A percentile compares a stretch with the other conserved stretches of the same genome.
Conservation (phyloP, 2,113 vertebrate genomes). For the Rousettus leschenaultii region DNA sequence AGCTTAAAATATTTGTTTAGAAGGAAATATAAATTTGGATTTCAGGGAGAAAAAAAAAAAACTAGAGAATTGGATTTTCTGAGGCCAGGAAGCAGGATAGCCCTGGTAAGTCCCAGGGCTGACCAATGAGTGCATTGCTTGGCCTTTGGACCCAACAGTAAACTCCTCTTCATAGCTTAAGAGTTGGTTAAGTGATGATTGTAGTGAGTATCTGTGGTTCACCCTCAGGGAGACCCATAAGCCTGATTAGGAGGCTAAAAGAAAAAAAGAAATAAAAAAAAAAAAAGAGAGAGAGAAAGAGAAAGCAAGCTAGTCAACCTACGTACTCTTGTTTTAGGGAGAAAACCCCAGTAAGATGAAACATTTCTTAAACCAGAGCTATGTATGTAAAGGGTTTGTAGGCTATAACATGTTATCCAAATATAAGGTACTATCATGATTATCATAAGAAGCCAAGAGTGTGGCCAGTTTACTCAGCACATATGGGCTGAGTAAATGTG, state of each 20-base stretch:
- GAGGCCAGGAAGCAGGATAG: background rate
- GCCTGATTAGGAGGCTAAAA: background rate
- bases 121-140: background rate
- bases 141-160: background rate
- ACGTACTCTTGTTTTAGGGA: background rate
- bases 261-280: background rate
- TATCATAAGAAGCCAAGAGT: background rate
- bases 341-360: constrained; percentile 4
- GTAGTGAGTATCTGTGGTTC: background rate
- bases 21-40: constrained; percentile 40
- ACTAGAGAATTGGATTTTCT: background rate
- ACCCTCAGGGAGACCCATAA: constrained; percentile 1
- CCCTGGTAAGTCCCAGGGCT: background rate
- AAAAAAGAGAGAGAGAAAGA: background rate
- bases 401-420: background rate
- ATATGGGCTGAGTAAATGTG: background rate
- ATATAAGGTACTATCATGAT: background rate
- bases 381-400: background rate
- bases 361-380: background rate
- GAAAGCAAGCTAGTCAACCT: background rate
- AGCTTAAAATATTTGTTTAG: constrained; percentile 47
- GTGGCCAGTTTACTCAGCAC: constrained; percentile 12
- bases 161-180: background rate
- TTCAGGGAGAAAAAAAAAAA: background rate
- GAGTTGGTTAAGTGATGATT: background rate